Percentiles rank a stretch among this genome's conserved stretches.
phyloP scores from a whole-genome alignment of 2,888 invertebrate species.

The Caenorhabditis zanzibari region DNA sequence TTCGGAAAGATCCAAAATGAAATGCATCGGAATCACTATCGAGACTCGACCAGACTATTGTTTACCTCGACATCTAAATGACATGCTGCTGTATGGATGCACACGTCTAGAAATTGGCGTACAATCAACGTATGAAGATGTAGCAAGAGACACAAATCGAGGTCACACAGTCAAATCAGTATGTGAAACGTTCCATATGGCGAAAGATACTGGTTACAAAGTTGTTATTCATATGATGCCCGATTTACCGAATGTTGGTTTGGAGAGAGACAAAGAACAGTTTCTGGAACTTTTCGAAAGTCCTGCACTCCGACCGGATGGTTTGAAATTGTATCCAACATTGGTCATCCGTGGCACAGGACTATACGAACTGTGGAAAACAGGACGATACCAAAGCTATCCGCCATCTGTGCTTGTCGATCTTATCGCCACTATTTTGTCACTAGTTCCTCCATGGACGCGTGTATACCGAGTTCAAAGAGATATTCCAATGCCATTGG shows the following conservation, averaged over 20 bases:
- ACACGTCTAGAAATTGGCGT: conserved; percentile 95
- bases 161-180: conserved; percentile 89
- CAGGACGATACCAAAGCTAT: conserved; percentile 86
- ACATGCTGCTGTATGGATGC: conserved; percentile 91
- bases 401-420: conserved; percentile 89
- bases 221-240: conserved; percentile 93
- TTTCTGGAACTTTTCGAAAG: conserved; percentile 86
- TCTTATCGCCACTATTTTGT: conserved; percentile 94
- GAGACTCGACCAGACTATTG: conserved; percentile 99
- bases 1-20: conserved; percentile 94
- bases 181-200: conserved; percentile 95
- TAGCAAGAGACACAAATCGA: conserved; percentile 95
- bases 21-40: conserved; percentile 99
- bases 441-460: conserved; percentile 98
- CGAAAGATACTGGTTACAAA: conserved; percentile 98
- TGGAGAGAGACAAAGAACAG: conserved; percentile 96
- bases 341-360: conserved; percentile 99
- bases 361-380: conserved; percentile 93
- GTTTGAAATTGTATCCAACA: conserved; percentile 95
- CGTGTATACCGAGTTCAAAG: conserved; percentile 93
- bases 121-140: conserved; percentile 98
- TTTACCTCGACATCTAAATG: conserved; percentile 92
- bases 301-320: conserved; percentile 97
- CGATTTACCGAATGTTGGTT: conserved; percentile 96
- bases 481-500: conserved; percentile 99